Evolutionary conservation across 2,797 vertebrate genomes (phyloP).

Genomic region (Brachyrhaphis roseni): DNA sequence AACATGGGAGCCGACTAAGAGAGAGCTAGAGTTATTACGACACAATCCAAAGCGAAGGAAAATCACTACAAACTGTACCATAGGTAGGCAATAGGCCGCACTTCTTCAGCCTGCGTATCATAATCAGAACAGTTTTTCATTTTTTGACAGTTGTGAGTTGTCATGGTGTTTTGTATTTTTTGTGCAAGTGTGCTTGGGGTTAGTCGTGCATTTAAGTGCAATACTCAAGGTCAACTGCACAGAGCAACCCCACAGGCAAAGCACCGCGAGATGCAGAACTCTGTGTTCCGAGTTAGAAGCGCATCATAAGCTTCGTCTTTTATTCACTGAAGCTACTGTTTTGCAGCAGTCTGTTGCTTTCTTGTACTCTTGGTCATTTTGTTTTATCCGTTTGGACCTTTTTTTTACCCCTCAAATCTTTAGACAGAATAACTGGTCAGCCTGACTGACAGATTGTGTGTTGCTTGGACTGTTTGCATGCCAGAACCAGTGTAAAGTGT

Average conservation of each 20-base stretch:
- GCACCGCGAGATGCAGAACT: conserved; percentile 26
- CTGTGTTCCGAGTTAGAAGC: conserved; percentile 41
- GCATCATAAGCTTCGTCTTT: conserved; percentile 17
- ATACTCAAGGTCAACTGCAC: conserved; percentile 48
- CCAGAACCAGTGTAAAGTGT: conserved; percentile 47
- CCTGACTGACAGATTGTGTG: conserved; percentile 18
- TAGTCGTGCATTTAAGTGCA: conserved; percentile 46
- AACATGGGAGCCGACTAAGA: conserved; percentile 97
- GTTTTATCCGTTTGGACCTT: conserved; percentile 23
- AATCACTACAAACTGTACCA: conserved; percentile 99
- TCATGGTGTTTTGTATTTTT: conserved; percentile 24
- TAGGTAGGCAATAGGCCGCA: conserved; percentile 81
- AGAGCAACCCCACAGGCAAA: conserved; percentile 24
- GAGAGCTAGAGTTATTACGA: conserved; percentile 96
- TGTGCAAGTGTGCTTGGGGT: conserved; percentile 26
- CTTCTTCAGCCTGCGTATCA: conserved; percentile 13
- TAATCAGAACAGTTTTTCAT: conserved; percentile 26
- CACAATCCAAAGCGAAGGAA: conserved; percentile 99
- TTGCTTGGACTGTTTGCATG: conserved; percentile 1
- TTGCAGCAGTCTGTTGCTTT: conserved; percentile 34
- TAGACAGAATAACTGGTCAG: conserved; percentile 28
- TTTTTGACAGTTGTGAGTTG: conserved; percentile 10
- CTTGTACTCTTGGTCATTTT: conserved; percentile 11
- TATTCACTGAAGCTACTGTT: conserved; percentile 15
- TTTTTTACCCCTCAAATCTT: conserved; percentile 20